A percentile compares a stretch with the other conserved stretches of the same genome.
Evolutionary conservation across 2,888 invertebrate genomes (phyloP).

Genomic region (Oxyteleia sp.): DNA sequence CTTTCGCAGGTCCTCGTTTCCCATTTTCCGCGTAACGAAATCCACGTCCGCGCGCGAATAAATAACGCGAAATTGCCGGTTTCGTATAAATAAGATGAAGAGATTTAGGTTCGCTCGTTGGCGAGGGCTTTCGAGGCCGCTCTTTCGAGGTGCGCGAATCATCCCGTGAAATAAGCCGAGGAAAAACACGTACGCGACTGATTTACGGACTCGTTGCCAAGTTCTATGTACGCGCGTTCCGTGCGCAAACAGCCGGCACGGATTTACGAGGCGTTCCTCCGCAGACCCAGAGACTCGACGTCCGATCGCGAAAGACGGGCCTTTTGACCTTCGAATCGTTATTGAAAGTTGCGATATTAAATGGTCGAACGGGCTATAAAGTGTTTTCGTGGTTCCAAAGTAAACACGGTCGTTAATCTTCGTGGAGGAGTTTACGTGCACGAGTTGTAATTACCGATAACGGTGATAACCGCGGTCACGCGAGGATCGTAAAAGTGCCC

Average conservation of each 20-base stretch:
- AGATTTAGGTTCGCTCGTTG: constrained; percentile 21
- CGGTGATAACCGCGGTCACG: constrained; percentile 78
- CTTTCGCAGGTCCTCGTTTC: too few relatives aligned
- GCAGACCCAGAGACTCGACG: too few relatives aligned
- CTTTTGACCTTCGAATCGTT: constrained; percentile 28
- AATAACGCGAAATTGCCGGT: neutral
- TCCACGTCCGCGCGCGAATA: neutral
- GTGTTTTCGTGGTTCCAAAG: constrained; percentile 53
- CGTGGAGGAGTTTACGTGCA: constrained; percentile 62
- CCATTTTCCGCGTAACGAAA: constrained; percentile 3
- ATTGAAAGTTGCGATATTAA: constrained; percentile 48
- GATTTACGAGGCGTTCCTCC: constrained; percentile 85
- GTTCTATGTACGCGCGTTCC: constrained; percentile 75
- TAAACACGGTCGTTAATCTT: constrained; percentile 72
- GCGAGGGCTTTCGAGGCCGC: constrained; percentile 73
- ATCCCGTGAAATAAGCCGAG: constrained; percentile 79
- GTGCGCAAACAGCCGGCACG: constrained; percentile 66
- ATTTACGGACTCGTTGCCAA: constrained; percentile 84
- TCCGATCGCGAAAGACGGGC: too few relatives aligned
- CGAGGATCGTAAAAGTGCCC: constrained; percentile 71
- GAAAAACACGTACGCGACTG: constrained; percentile 82
- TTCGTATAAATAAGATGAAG: constrained; percentile 20
- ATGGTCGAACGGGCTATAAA: constrained; percentile 39
- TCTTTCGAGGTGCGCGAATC: constrained; percentile 54
- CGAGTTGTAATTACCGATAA: constrained; percentile 80